A percentile compares a stretch with the other conserved stretches of the same genome.
Conservation (phyloP, 2,113 vertebrate species). For the Stercorarius parasiticus region DNA sequence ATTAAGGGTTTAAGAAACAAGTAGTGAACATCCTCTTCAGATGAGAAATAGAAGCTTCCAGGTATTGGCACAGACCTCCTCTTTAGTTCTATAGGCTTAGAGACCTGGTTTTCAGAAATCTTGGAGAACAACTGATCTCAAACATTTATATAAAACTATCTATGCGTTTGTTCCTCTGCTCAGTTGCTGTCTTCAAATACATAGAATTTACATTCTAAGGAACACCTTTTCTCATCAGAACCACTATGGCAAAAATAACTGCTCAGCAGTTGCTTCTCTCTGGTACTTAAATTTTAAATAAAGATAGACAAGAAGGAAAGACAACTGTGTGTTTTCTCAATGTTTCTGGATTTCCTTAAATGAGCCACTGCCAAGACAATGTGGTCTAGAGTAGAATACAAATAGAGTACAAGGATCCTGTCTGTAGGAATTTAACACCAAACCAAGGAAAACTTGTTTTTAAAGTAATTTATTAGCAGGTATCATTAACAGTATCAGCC, state of each 20-base stretch:
- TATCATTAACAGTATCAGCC: not conserved
- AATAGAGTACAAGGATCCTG: not conserved
- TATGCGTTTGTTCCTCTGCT: not conserved
- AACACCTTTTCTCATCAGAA: not conserved
- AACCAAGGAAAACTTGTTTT: not conserved
- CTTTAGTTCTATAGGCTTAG: not conserved
- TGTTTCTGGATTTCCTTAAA: not conserved
- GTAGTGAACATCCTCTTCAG: not conserved
- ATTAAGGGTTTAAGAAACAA: not conserved
- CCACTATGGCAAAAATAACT: not conserved
- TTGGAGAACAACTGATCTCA: not conserved
- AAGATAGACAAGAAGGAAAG: constrained; percentile 2
- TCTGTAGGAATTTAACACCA: not conserved
- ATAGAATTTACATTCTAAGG: not conserved
- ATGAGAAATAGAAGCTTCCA: not conserved
- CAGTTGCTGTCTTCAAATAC: not conserved
- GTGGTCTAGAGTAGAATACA: not conserved
- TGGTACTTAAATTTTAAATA: not conserved
- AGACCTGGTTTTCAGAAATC: not conserved
- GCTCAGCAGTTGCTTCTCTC: not conserved
- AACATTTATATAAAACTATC: not conserved
- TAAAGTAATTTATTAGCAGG: not conserved
- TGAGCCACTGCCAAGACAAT: not conserved
- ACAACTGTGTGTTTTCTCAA: not conserved
- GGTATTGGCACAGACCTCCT: not conserved